Conservation (phyloP, 2,113 vertebrate species). For the Embiotoca jacksoni region DNA sequence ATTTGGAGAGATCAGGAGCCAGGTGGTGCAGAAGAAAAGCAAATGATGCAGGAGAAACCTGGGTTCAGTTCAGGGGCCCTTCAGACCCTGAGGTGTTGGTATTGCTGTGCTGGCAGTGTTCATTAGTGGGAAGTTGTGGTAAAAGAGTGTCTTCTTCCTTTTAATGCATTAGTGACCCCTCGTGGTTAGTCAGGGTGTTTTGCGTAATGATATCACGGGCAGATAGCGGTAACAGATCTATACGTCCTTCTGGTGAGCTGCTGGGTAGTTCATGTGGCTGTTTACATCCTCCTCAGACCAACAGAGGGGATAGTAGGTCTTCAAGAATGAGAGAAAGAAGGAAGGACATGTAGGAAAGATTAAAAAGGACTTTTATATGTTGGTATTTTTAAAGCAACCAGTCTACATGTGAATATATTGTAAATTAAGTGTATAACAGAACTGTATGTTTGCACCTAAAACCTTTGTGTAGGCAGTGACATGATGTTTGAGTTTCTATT, state of each 20-base stretch:
- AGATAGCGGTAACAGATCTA: not conserved
- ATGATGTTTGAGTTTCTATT: too few relatives aligned
- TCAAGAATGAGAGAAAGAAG: not conserved
- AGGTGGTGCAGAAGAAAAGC: not conserved
- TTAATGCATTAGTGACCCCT: not conserved
- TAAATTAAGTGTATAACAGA: too few relatives aligned
- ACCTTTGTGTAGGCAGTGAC: too few relatives aligned
- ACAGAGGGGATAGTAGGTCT: not conserved
- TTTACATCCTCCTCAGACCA: not conserved
- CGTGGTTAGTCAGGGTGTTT: not conserved
- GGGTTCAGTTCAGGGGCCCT: not conserved
- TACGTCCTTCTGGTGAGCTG: not conserved
- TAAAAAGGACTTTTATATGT: too few relatives aligned
- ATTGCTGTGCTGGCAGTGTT: not conserved
- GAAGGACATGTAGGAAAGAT: too few relatives aligned
- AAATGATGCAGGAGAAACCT: not conserved
- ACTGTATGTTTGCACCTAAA: too few relatives aligned
- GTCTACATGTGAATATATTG: too few relatives aligned
- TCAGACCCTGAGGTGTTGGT: not conserved
- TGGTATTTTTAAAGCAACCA: too few relatives aligned
- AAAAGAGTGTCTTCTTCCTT: too few relatives aligned
- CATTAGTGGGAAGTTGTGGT: not conserved
- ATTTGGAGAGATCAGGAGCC: slow-evolving; percentile 4
- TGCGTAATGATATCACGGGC: not conserved
- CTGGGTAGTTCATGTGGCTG: not conserved